Conservation (phyloP, 2,113 vertebrate species). For the Ammodramus savannarum region DNA sequence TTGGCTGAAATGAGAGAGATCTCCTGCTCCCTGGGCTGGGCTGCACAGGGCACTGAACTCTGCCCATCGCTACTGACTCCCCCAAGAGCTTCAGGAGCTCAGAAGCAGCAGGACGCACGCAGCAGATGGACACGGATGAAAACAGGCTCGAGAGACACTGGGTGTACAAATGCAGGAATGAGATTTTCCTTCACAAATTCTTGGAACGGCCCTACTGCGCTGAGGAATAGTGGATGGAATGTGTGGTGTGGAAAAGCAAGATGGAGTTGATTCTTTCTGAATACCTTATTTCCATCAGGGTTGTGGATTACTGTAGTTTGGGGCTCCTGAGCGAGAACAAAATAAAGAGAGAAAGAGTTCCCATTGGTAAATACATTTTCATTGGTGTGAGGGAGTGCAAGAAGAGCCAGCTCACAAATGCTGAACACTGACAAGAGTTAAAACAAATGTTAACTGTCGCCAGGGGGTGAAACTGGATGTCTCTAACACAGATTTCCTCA, state of each 20-base stretch:
- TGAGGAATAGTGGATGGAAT: slow-evolving; percentile 53
- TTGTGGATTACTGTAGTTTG: slow-evolving; percentile 99
- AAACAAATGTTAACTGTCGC: slow-evolving; percentile 55
- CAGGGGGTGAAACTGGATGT: slow-evolving; percentile 46
- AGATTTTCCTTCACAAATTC: background rate
- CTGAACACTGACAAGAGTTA: slow-evolving; percentile 65
- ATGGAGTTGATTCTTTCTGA: slow-evolving; percentile 71
- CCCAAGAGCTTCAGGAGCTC: background rate
- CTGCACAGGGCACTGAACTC: background rate
- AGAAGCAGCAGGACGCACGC: background rate
- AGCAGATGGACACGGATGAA: background rate
- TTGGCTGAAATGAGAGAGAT: background rate
- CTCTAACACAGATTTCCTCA: slow-evolving; percentile 24
- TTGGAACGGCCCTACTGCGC: background rate
- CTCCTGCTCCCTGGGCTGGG: rapidly evolving
- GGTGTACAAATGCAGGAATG: background rate
- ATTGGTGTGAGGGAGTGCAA: slow-evolving; percentile 49
- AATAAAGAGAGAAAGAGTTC: slow-evolving; percentile 78
- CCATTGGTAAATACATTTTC: slow-evolving; percentile 70
- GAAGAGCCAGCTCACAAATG: slow-evolving; percentile 63
- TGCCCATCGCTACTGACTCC: background rate
- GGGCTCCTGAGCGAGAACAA: slow-evolving; percentile 91
- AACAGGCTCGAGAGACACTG: background rate
- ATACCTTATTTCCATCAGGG: slow-evolving; percentile 99
- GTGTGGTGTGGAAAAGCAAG: slow-evolving; percentile 62